Percentiles rank a stretch among this genome's conserved stretches.
Conservation (phyloP, 2,888 invertebrate genomes). For the Morpho deidamia region DNA sequence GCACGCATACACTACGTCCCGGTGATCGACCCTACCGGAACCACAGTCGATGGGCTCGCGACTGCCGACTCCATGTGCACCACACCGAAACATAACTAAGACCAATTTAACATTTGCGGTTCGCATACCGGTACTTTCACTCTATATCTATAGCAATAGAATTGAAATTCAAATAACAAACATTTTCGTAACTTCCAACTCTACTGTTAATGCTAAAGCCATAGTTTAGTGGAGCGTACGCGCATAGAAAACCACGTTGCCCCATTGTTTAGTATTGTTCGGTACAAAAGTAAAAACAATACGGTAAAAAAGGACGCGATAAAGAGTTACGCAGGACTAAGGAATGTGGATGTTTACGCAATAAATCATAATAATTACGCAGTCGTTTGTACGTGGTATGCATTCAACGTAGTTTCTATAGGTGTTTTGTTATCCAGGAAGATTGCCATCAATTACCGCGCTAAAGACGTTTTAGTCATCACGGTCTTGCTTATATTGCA, state of each 20-base stretch:
- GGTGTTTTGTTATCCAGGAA: no score
- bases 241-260: conserved; percentile 61
- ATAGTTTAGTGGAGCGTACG: conserved; percentile 69
- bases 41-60: conserved; percentile 73
- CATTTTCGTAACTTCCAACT: conserved; percentile 15
- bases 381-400: background rate
- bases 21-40: conserved; percentile 79
- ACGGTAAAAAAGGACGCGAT: conserved; percentile 44
- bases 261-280: conserved; percentile 57
- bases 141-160: conserved; percentile 21
- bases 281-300: conserved; percentile 50
- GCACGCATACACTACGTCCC: conserved; percentile 49
- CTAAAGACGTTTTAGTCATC: no score
- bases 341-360: conserved; percentile 37
- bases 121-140: background rate
- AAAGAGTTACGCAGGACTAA: conserved; percentile 51
- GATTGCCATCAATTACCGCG: no score
- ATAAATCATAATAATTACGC: conserved; percentile 22
- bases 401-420: no score
- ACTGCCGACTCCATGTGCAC: conserved; percentile 71
- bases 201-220: conserved; percentile 49
- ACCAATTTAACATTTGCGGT: conserved; percentile 35
- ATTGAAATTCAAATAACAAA: conserved; percentile 26
- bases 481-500: no score
- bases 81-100: conserved; percentile 65